These are phyloP conservation scores for Nannospalax galili DNA, from an alignment of 2,113 vertebrate species.

Conservation along the genomic window DNA sequence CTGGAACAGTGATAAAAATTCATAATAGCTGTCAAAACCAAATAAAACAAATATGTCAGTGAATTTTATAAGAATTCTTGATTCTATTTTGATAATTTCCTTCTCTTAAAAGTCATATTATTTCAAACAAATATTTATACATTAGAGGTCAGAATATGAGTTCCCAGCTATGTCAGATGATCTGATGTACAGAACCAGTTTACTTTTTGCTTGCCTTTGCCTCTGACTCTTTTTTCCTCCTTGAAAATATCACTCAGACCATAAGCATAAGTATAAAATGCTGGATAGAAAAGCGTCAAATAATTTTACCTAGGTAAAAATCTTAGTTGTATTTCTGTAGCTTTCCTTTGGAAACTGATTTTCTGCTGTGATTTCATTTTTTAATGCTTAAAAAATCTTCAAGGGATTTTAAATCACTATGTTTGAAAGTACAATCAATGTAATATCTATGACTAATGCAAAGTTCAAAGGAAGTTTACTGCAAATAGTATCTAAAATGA, in stretches of 20 bases:
- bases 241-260: background rate
- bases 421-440: conserved; percentile 28
- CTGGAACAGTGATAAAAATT: conserved; percentile 58
- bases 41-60: conserved; percentile 61
- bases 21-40: conserved; percentile 51
- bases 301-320: conserved; percentile 21
- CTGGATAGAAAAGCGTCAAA: background rate
- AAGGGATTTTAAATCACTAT: conserved; percentile 41
- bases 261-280: background rate
- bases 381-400: background rate
- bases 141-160: background rate
- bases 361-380: conserved; percentile 7
- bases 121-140: conserved; percentile 4
- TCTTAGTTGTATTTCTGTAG: conserved; percentile 5
- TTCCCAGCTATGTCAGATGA: background rate
- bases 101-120: conserved; percentile 35
- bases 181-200: background rate
- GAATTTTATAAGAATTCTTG: conserved; percentile 46
- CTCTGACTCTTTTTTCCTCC: background rate
- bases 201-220: background rate
- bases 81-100: conserved; percentile 46
- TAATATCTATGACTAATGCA: conserved; percentile 26
- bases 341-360: background rate
- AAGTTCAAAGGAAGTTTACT: conserved; percentile 54
- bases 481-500: conserved; percentile 10